Conservation (phyloP, 2,888 invertebrate species). For the Noctuana brunneofusca region DNA sequence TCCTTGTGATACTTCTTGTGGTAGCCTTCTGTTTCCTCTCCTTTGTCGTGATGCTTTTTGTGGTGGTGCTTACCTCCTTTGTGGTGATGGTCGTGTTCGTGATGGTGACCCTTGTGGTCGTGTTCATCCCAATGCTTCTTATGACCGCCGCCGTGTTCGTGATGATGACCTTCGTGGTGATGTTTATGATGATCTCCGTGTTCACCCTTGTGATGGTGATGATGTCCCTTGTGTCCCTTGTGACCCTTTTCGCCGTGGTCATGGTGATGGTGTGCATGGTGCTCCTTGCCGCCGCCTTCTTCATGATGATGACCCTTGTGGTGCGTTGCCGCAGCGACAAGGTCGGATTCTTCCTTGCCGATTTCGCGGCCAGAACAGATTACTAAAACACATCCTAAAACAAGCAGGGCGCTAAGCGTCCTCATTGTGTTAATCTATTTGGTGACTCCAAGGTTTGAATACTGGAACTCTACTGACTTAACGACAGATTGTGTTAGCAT, state of each 20-base stretch:
- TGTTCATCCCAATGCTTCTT: slow-evolving; percentile 90
- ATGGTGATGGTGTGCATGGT: slow-evolving; percentile 86
- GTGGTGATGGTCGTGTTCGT: slow-evolving; percentile 89
- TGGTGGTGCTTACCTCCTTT: slow-evolving; percentile 91
- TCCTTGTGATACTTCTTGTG: slow-evolving; percentile 94
- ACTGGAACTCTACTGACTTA: slow-evolving; percentile 69
- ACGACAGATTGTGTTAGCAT: slow-evolving; percentile 61
- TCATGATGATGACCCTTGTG: slow-evolving; percentile 82
- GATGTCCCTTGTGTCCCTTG: slow-evolving; percentile 89
- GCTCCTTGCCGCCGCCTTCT: slow-evolving; percentile 86
- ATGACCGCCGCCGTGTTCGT: slow-evolving; percentile 90
- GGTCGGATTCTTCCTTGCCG: slow-evolving; percentile 63
- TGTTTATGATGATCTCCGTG: slow-evolving; percentile 90
- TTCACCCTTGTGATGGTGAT: slow-evolving; percentile 90
- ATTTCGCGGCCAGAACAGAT: slow-evolving; percentile 67
- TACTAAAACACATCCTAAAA: slow-evolving; percentile 64
- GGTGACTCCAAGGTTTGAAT: slow-evolving; percentile 58
- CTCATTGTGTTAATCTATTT: slow-evolving; percentile 55
- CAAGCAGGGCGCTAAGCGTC: slow-evolving; percentile 73
- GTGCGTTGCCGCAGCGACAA: slow-evolving; percentile 78
- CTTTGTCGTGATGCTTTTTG: slow-evolving; percentile 93
- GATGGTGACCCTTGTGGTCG: slow-evolving; percentile 89
- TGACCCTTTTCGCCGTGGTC: slow-evolving; percentile 88
- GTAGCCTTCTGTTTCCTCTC: slow-evolving; percentile 91
- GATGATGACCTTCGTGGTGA: slow-evolving; percentile 89